Base-by-base conservation (phyloP, 2,797 vertebrate species). In the Crypturellus tataupa region DNA sequence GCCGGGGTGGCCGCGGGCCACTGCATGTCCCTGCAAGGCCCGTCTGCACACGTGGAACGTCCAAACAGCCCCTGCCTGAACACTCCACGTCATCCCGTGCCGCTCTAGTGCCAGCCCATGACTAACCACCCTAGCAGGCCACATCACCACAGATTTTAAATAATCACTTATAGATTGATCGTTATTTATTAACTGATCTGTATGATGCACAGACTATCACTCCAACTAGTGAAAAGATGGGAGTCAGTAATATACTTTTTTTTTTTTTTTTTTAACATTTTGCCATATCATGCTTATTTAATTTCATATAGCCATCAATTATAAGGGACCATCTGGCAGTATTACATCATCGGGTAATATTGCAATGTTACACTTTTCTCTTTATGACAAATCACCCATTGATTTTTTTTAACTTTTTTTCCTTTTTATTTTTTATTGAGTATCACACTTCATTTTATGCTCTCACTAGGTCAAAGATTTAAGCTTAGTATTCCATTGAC, bases 111-210 rank as follows among this genome's bases (percentile, higher is more conserved):
- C 13, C 77, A 85, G n/a, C 7, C 3, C 14, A 5, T 18, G 16
- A 39, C 1, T 6, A 25, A 47, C 13, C 19, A 40, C 23, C 55
- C 7, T 19, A 33, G 6, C 19, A 15, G 24, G 78, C 35, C 56
- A 51, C 24, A 9, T 8, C 10, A n/a, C 23, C 40, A 58, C 10
- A 24, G 44, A 65, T 44, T 11, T 68, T 12, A 72, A 72, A 49
- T 18, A 3, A 67, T 19, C 35, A 16, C 12, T 23, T 58, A 29
- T 21, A 23, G 0, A 0, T 13, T 14, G 64, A 6, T 37, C 27
- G 19, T n/a, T 60, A 68, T 5, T 56, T 39, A 5, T 3, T 16
- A 3, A 13, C 21, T 6, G 1, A 25, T 25, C 51, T 29, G 4
- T 23, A 14, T 13, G 10, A 37, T 14, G 9, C 0, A 68, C 37